These are phyloP conservation scores for Rhegmatorhina hoffmannsi DNA, from an alignment of 2,113 vertebrate genomes.

Conservation along the genomic window DNA sequence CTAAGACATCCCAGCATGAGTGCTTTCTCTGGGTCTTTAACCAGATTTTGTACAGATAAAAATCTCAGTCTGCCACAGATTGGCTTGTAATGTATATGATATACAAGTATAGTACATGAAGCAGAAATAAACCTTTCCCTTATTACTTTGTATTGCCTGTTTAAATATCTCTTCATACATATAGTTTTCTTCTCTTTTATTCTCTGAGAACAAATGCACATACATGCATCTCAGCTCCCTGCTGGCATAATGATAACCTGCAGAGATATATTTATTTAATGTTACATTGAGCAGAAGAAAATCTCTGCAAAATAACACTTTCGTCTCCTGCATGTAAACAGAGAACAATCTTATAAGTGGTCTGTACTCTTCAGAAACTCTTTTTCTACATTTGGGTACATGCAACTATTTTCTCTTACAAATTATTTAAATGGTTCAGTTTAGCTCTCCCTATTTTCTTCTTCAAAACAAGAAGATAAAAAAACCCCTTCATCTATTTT, in stretches of 20 bases:
- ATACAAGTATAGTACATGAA: not conserved
- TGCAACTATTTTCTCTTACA: slow-evolving; percentile 7
- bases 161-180: not conserved
- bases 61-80: not conserved
- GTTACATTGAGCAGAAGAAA: slow-evolving; percentile 54
- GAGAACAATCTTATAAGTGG: not conserved
- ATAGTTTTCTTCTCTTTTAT: not conserved
- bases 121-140: not conserved
- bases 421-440: not conserved
- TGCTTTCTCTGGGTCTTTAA: not conserved
- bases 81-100: not conserved
- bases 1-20: not conserved
- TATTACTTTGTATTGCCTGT: not conserved
- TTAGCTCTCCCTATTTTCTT: not conserved
- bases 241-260: not conserved
- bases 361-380: slow-evolving; percentile 12
- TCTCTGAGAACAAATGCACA: not conserved
- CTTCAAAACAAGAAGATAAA: not conserved
- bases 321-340: slow-evolving; percentile 19
- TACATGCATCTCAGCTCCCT: not conserved
- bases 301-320: slow-evolving; percentile 3
- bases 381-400: not conserved
- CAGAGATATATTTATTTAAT: slow-evolving; percentile 64
- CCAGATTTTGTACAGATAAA: not conserved
- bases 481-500: not conserved